Base-by-base conservation (phyloP, 1,140 invertebrate species). In the Ridgeia piscesae region DNA sequence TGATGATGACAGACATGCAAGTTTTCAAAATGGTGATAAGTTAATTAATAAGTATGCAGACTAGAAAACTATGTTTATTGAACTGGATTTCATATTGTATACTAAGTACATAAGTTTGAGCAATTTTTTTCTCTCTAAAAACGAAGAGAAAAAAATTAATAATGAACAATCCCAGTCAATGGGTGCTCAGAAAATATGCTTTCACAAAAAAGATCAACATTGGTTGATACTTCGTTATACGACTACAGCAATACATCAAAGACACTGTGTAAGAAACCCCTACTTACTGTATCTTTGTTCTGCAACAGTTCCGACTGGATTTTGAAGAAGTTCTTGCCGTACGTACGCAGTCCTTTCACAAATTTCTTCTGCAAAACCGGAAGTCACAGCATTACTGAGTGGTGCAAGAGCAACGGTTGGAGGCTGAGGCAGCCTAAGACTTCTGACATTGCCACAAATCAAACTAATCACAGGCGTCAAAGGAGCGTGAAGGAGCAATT, bases 271-370 rank as follows among this genome's bases (percentile, higher is more conserved):
- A 77, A 21, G 58, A 90, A 90, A 21, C 14, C 11, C 1, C 14
- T 34, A 91, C 97, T 97, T 96, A 98, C 97, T 94, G 99, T 99
- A 95, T 99, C 98, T 97, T 99, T 99, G 95, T 99, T 98, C 92
- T 99, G 98, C 93, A 99, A 96, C 92, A 99, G 97, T 96, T 99
- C 99, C 96, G 99, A 99, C 93, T 98, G 97, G 94, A 99, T 99
- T 94, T 99, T 98, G 96, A 99, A 99, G 96, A 99, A 99, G 96
- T 99, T 99, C 96, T 99, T 99, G 94, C 99, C 99, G 97, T 99
- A 99, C 95, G 99, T 98, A 93, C 99, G 97, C 92, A 99, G 97
- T 94, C 99, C 99, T 97, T 99, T 99, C 92, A 99, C 98, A 97
- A 99, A 99, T 0, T 95, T 94, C 94, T 96, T 96, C 95, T 96